Percentiles rank a stretch among this genome's conserved stretches.
Conservation (phyloP, 2,113 vertebrate species). For the Sarotherodon lohbergeri region DNA sequence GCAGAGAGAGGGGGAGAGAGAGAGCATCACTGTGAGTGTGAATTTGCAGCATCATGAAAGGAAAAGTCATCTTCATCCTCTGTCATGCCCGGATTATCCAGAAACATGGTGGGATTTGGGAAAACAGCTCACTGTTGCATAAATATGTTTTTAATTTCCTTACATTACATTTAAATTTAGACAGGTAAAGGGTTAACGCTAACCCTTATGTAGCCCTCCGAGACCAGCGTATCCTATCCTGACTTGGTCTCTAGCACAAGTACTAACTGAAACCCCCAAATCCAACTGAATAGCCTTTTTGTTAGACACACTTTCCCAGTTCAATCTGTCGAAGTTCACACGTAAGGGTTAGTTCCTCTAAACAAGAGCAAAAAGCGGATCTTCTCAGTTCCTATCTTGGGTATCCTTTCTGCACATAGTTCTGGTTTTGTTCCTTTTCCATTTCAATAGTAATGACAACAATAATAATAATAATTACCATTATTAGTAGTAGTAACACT, state of each 20-base stretch:
- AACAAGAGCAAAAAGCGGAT: neutral
- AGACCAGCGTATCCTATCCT: neutral
- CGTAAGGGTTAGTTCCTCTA: neutral
- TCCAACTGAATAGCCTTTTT: neutral
- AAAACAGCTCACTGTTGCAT: neutral
- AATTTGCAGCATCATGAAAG: neutral
- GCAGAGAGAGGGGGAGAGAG: neutral
- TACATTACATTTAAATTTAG: neutral
- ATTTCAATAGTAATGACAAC: neutral
- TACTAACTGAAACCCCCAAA: neutral
- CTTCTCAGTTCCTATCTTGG: neutral
- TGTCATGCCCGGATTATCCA: neutral
- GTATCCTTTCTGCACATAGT: neutral
- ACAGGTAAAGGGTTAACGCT: neutral
- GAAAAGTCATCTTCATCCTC: neutral
- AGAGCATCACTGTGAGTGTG: neutral
- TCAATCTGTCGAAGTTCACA: neutral
- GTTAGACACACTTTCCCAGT: neutral
- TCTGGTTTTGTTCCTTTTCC: neutral
- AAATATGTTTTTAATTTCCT: neutral
- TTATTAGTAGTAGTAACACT: neutral
- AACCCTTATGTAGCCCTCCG: neutral
- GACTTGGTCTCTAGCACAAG: neutral
- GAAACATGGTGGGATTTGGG: neutral
- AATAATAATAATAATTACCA: neutral